A percentile compares a stretch with the other conserved stretches of the same genome.
These are phyloP conservation scores for Struthio camelus DNA, from an alignment of 2,113 vertebrate species.

Conservation along the genomic window DNA sequence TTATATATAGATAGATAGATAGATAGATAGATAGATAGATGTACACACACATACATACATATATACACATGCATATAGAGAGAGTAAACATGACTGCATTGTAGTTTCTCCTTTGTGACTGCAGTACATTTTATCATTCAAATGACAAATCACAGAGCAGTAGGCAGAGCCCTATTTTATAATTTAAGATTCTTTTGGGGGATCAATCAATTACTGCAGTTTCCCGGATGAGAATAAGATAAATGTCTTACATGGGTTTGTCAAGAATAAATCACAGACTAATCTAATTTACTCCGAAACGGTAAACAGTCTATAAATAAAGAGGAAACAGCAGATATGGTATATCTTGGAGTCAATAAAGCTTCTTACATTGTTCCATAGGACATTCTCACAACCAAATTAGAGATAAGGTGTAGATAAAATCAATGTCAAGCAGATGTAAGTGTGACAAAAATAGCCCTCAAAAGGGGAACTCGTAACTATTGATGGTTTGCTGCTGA, in stretches of 20 bases:
- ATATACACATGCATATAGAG: not conserved
- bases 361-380: not conserved
- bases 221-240: not conserved
- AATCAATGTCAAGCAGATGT: not conserved
- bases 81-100: not conserved
- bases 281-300: not conserved
- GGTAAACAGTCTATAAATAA: not conserved
- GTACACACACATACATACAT: not conserved
- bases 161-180: not conserved
- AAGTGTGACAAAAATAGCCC: not conserved
- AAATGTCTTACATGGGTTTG: not conserved
- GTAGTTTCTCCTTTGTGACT: not conserved
- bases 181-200: not conserved
- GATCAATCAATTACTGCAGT: not conserved
- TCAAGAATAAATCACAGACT: not conserved
- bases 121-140: not conserved
- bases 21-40: not conserved
- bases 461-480: not conserved
- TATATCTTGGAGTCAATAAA: not conserved
- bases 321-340: not conserved
- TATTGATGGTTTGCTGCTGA: not conserved
- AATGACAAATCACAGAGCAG: not conserved
- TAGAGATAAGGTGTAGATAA: not conserved
- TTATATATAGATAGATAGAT: not conserved
- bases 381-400: not conserved